Base-by-base conservation (phyloP, 2,113 vertebrate species). In the Malurus elegans region DNA sequence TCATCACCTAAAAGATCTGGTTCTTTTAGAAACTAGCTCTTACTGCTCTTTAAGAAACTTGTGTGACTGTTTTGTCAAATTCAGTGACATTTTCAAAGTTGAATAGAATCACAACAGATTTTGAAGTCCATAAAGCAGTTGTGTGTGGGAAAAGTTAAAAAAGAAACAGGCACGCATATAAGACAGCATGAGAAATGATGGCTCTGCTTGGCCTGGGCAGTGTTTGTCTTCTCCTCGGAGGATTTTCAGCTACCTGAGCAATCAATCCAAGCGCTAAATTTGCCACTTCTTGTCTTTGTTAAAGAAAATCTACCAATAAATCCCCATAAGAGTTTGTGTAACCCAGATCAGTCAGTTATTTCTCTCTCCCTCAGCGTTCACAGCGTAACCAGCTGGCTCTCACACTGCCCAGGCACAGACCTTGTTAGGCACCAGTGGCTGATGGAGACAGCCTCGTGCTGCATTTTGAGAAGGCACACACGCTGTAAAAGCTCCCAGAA, bases 331-430 rank as follows among this genome's bases (percentile, higher is more conserved):
- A 74, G 53, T 84, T 67, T 86, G 86, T 78, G 75, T 90, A 97
- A 95, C 95, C 94, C 72, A 96, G 82, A 97, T 95, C 90, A 96
- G 93, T 96, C 96, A 97, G 75, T 93, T 96, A 80, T 86, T 93
- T 92, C 79, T 64, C 76, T 67, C 72, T 80, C 53, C 20, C 85
- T 83, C 92, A 88, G 92, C 60, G 90, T 84, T 96, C 90, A 86
- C 0, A 1, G 82, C 86, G 84, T 75, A 94, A 95, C 82, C 88
- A 96, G 90, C 71, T 85, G 56, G 79, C 86, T 88, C 65, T 57
- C 4, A 8, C 3, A 5, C 67, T 93, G 85, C 71, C 83, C 60
- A 62, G 71, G 75, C 82, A 71, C 6, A 2, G 86, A 73, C 61
- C 75, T 67, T 26, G 79, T 88, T 90, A 90, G 83, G 86, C 75